These are phyloP conservation scores for Epinephelus fuscoguttatus DNA, from an alignment of 2,113 vertebrate species.

Conservation along the genomic window DNA sequence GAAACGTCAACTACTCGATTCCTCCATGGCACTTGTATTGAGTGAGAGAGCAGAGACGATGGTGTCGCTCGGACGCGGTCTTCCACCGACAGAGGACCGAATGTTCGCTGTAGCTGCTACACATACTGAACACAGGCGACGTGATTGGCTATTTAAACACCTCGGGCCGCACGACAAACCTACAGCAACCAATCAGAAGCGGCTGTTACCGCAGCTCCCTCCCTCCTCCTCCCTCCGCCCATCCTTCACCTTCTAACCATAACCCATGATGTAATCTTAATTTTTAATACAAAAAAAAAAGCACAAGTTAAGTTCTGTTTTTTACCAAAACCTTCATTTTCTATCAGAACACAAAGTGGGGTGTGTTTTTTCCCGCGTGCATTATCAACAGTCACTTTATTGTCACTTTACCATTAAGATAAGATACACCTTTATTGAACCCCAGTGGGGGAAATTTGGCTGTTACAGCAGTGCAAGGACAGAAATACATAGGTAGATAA, in stretches of 20 bases:
- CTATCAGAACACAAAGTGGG: too few relatives aligned
- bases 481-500: too few relatives aligned
- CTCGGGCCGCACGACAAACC: accelerated
- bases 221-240: neutral
- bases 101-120: neutral
- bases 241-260: neutral
- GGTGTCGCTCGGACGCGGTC: slow-evolving; percentile 70
- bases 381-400: too few relatives aligned
- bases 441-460: too few relatives aligned
- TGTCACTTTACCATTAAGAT: too few relatives aligned
- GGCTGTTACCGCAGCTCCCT: neutral
- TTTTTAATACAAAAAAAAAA: neutral
- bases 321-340: too few relatives aligned
- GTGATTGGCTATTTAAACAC: slow-evolving; percentile 87
- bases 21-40: slow-evolving; percentile 78
- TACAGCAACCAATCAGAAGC: slow-evolving; percentile 68
- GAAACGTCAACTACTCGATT: slow-evolving; percentile 86
- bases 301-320: too few relatives aligned
- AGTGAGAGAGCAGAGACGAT: slow-evolving; percentile 60
- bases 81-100: slow-evolving; percentile 76
- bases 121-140: slow-evolving; percentile 20
- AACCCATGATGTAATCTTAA: neutral
- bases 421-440: too few relatives aligned
- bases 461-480: too few relatives aligned
- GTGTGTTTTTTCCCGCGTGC: too few relatives aligned